Evolutionary conservation across 2,888 invertebrate species (phyloP).

Genomic region (Himalopsyche japonica): DNA sequence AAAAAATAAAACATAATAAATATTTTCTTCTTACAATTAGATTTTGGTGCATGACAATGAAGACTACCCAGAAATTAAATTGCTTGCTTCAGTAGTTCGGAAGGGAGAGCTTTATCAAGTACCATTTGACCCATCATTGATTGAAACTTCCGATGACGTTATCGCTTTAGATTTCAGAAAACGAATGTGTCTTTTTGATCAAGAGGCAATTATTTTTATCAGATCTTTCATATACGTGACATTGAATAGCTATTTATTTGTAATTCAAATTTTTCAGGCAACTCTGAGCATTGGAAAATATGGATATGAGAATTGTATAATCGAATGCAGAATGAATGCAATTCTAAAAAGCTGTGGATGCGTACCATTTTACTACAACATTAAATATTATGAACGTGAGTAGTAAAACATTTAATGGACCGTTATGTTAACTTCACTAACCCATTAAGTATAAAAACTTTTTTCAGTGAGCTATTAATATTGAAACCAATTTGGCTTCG

Average conservation of each 20-base stretch:
- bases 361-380: conserved; percentile 48
- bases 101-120: conserved; percentile 46
- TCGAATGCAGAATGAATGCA: conserved; percentile 46
- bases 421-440: too few species aligned
- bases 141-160: conserved; percentile 45
- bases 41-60: conserved; percentile 48
- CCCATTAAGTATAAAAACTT: too few species aligned
- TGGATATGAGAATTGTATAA: conserved; percentile 44
- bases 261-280: background rate
- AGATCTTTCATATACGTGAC: background rate
- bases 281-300: conserved; percentile 12
- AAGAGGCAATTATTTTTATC: conserved; percentile 44
- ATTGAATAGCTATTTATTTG: background rate
- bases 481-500: too few species aligned
- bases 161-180: conserved; percentile 43
- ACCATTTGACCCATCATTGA: conserved; percentile 45
- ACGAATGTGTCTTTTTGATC: conserved; percentile 47
- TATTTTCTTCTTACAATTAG: too few species aligned
- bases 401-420: background rate
- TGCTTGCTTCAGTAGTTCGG: conserved; percentile 44
- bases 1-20: too few species aligned
- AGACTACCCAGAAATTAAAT: conserved; percentile 48
- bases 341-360: conserved; percentile 46
- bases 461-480: too few species aligned
- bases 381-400: conserved; percentile 4